Percentiles rank a stretch among this genome's conserved stretches.
These are phyloP conservation scores for Stichodactyla helianthus DNA, from an alignment of 64 coral and sea anemone species.

Conservation along the genomic window DNA sequence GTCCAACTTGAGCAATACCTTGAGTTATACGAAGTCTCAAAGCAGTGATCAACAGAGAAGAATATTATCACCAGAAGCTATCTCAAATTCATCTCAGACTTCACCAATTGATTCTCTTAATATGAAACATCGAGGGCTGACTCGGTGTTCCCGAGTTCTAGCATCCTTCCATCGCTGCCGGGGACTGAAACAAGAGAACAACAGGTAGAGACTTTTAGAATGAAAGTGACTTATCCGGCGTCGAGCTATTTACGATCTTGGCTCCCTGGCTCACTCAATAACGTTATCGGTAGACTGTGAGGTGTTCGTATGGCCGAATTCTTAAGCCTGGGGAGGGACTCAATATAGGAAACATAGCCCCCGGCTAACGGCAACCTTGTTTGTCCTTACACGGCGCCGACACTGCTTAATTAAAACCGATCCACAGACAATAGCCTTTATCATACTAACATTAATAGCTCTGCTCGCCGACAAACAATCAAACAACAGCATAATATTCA, in stretches of 20 bases:
- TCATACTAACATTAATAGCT: neutral
- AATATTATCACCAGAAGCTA: neutral
- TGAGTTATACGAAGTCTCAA: neutral
- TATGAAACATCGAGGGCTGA: neutral
- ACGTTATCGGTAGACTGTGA: constrained; percentile 12
- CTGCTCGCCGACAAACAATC: neutral
- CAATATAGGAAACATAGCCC: neutral
- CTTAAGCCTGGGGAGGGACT: constrained; percentile 28
- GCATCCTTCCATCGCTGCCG: neutral
- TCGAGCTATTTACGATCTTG: constrained; percentile 19
- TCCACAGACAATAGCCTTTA: constrained; percentile 28
- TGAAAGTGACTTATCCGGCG: neutral
- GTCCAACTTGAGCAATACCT: neutral
- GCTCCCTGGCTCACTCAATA: constrained; percentile 1
- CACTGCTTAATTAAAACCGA: constrained; percentile 7
- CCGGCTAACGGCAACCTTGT: constrained; percentile 25
- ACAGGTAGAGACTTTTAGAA: neutral
- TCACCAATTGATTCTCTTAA: neutral
- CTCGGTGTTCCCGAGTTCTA: neutral
- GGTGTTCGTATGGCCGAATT: constrained; percentile 25
- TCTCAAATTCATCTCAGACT: neutral
- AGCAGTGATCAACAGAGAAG: neutral
- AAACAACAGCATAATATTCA: neutral
- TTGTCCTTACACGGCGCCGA: constrained; percentile 13
- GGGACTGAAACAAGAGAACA: neutral